Base-by-base conservation (phyloP, 2,888 invertebrate genomes). In the Tolmerus cingulatus region DNA sequence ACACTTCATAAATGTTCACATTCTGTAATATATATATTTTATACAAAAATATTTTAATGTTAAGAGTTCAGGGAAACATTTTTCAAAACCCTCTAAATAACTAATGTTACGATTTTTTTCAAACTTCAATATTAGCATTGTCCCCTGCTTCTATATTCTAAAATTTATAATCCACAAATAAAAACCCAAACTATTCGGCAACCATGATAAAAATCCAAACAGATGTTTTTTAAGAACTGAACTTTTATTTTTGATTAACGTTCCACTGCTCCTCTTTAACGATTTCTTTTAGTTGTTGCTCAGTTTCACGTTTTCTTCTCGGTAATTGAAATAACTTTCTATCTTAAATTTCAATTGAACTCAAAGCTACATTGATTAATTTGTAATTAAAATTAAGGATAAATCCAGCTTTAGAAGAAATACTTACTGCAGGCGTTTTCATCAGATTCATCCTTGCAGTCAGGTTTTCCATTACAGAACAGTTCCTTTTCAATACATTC, bases 361-460 rank as follows among this genome's bases (percentile, higher is more conserved):
- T 16, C 43, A 46, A 46, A 46, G 43, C 1, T 14, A 16, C 43
- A 16, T 46, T 46, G 43, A 46, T 16, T 46, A 14, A 16, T 46
- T 46, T 46, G 1, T 46, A 46, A 16, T 46, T 46, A 46, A 46
- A 46, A 16, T 46, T 14, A 46, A 46, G 14, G 43, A 46, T 14
- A 3, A 46, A 16, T 46, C 16, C n/a, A 14, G 51, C 23, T 66
- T 8, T 74, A 85, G 27, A 74, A 76, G n/a, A 77, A 55, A 16
- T 46, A 97, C 97, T 96, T 94, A 98, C 98, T 96, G 94, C 98
- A 98, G 89, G 98, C 97, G 91, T 98, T 98, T 93, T 98, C 98
- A 91, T 98, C 98, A 86, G 98, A 98, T 92, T 97, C 98, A 91
- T 98, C 98, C 91, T 97, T 96, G 93, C 98, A 98, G 92, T 98